phyloP scores from a whole-genome alignment of 2,113 vertebrate species.

The Hemichromis elongatus region DNA sequence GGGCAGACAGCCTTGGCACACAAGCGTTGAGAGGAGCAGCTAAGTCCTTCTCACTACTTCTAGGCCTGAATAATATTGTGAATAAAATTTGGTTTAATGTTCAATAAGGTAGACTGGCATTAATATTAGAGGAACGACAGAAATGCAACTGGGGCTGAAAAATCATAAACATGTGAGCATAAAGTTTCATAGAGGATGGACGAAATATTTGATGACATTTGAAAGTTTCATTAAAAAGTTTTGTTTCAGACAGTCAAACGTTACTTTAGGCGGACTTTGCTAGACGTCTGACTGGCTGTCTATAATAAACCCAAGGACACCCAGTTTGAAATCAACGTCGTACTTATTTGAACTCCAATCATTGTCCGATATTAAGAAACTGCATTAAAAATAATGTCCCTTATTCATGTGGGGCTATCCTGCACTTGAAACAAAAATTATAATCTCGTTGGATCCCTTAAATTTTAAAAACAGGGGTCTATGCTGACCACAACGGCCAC shows the following conservation, averaged over 20 bases:
- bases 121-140: not conserved
- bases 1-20: not conserved
- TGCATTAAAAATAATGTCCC: not conserved
- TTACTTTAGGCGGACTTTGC: not conserved
- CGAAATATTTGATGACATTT: not conserved
- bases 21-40: not conserved
- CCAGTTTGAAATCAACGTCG: not conserved
- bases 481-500: not conserved
- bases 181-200: not conserved
- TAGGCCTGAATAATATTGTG: not conserved
- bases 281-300: not conserved
- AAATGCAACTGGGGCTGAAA: not conserved
- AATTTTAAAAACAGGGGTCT: not conserved
- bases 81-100: not conserved
- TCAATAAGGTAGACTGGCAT: not conserved
- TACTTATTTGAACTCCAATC: not conserved
- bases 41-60: not conserved
- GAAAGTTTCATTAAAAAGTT: not conserved
- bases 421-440: not conserved
- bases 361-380: not conserved
- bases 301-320: not conserved
- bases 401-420: not conserved
- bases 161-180: not conserved
- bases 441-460: not conserved
- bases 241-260: fast-evolving